Evolutionary conservation across 2,888 invertebrate species (phyloP), one percentile per base, ranked within the genome.

Genomic region (Pyrochroa serraticornis): DNA sequence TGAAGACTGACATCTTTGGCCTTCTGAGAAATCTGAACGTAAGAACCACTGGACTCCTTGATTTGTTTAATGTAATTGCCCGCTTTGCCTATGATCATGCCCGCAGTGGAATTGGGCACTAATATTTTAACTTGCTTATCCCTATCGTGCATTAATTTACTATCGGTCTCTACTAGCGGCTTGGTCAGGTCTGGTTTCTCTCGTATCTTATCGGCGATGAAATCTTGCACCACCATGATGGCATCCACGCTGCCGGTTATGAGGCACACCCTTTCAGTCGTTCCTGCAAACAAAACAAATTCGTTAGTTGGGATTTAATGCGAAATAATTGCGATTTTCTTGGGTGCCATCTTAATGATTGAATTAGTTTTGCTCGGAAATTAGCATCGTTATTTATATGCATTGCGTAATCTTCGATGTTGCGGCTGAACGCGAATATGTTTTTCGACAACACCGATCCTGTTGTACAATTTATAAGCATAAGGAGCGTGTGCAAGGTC

Each of bases 51-150:
- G 76, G 91, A 90, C 79, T 95, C 95, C 80, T 95, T 95, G 73
- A 95, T 92, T 82, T 94, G 94, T 80, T 96, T 97, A 75, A 97
- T 97, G 79, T 92, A 95, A 82, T 93, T 93, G 71, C 96, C 96
- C 55, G 92, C 94, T 81, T 97, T 97, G 73, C 96, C 96, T 77
- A 97, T 97, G 70, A 97, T 95, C 96, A 97, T 96, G 72, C 96
- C 96, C 58, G 96, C 96, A 39, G 96, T 96, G 48, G 95, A 95
- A 81, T 96, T 97, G 65, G 96, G 96, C 80, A 97, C 95, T 72
- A 97, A 82, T 74, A 97, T 94, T 83, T 97, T 96, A 66, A 96
- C 94, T 87, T 95, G 95, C 79, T 93, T 94, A 76, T 95, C 95
- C 72, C 95, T 86, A 74, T 95, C 94, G 70, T 91, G 91, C 33